Evolutionary conservation across 2,888 invertebrate species (phyloP).

Genomic region (Noctua fimbriata): DNA sequence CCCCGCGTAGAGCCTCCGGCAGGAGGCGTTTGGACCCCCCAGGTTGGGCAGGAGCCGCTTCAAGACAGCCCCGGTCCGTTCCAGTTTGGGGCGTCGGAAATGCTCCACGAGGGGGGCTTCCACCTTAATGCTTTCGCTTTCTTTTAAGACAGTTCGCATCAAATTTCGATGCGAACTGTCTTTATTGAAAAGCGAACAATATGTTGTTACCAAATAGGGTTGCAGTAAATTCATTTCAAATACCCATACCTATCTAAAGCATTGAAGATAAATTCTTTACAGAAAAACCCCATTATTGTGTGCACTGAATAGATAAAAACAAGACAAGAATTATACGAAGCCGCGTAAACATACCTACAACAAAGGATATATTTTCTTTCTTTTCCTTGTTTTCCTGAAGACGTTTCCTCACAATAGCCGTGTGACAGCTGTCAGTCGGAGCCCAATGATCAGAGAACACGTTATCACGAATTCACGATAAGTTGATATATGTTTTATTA

Average conservation of each 20-base stretch:
- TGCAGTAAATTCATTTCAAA: not conserved
- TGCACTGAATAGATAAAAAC: constrained; percentile 45
- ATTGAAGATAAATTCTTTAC: not conserved
- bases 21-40: too few species aligned
- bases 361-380: constrained; percentile 43
- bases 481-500: constrained; percentile 50
- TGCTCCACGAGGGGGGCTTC: too few species aligned
- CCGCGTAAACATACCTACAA: constrained; percentile 41
- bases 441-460: constrained; percentile 41
- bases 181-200: not conserved
- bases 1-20: too few species aligned
- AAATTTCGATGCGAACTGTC: not conserved
- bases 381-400: constrained; percentile 52
- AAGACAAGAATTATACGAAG: constrained; percentile 42
- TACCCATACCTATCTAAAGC: not conserved
- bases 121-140: not conserved
- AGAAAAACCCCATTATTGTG: constrained; percentile 7
- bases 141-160: too few species aligned
- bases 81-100: too few species aligned
- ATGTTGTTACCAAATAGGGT: not conserved
- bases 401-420: constrained; percentile 48
- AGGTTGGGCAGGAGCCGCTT: too few species aligned
- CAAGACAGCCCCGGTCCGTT: too few species aligned
- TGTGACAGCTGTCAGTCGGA: constrained; percentile 58
- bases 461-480: constrained; percentile 49